Evolutionary conservation across 2,888 invertebrate genomes (phyloP), one percentile per base, ranked within the genome.

Genomic region (Patella ulyssiponensis): DNA sequence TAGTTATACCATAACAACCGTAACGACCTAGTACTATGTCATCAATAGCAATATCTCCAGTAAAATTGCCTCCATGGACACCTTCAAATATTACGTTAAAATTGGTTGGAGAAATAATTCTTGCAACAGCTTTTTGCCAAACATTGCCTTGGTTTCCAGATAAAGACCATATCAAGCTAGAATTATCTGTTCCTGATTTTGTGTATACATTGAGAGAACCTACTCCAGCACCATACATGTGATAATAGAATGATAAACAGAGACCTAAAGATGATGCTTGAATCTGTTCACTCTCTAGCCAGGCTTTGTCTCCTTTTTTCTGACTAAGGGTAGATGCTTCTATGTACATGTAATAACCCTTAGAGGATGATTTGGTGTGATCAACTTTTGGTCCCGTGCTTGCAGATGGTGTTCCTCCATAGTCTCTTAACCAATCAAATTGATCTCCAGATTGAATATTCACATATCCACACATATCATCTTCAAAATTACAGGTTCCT

Each of bases 291-390:
- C 87, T 87, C 9, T 86, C 79, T 12, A 90, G 84, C 84, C 93
- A 90, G 0, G 94, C 94, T 70, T 91, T 91, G 84, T 94, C 94
- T 2, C 94, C 93, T 81, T 92, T 84, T 73, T 93, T 90, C 1
- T 94, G 79, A 17, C 81, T 77, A 0, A 56, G 93, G 82, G 93
- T 94, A 9, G 93, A 91, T 1, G 94, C 84, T 77, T 89, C 90
- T n/a, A 89, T 88, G 81, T 89, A 90, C 83, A 90, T 83, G 82
- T 90, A 90, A 75, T 87, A 85, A 9, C 90, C 89, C n/a, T 74
- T 69, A 9, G 81, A 73, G 1, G 84, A 82, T 3, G 84, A 85
- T n/a, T 73, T 78, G 0, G 88, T 88, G 78, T 88, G 90, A 80
- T 88, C 89, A 12, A 82, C 83, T 73, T 75, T 78, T 1, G 91